These are phyloP conservation scores for Xylocampa areola DNA, from an alignment of 2,888 invertebrate species.

Conservation along the genomic window DNA sequence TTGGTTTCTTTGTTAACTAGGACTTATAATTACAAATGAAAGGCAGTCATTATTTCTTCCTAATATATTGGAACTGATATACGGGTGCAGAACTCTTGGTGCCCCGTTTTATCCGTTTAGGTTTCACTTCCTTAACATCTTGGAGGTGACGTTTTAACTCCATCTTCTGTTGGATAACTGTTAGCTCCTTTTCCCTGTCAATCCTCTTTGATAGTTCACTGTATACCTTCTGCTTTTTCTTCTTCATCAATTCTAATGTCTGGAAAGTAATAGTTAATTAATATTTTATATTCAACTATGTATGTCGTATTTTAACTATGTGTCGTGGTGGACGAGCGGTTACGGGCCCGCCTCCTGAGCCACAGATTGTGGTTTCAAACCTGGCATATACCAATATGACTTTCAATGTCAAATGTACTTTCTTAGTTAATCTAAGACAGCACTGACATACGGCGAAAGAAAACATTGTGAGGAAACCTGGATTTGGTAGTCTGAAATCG, in stretches of 20 bases:
- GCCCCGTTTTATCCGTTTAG: constrained; percentile 91
- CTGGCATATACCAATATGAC: too few species aligned
- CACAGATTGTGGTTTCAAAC: too few species aligned
- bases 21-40: neutral
- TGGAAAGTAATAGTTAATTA: constrained; percentile 53
- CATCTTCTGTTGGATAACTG: constrained; percentile 94
- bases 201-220: constrained; percentile 94
- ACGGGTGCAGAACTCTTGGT: constrained; percentile 92
- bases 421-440: too few species aligned
- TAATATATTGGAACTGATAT: constrained; percentile 94
- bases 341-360: too few species aligned
- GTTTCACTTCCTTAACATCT: constrained; percentile 91
- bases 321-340: too few species aligned
- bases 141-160: constrained; percentile 92
- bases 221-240: constrained; percentile 91
- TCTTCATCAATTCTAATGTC: constrained; percentile 86
- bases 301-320: too few species aligned
- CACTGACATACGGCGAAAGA: too few species aligned
- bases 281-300: too few species aligned
- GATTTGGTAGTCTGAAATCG: too few species aligned
- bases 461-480: too few species aligned
- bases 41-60: constrained; percentile 91
- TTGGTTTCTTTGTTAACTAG: neutral
- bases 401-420: too few species aligned
- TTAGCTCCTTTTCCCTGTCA: constrained; percentile 93